A percentile compares a stretch with the other conserved stretches of the same genome.
Conservation (phyloP, 2,113 vertebrate genomes). For the Motacilla alba region DNA sequence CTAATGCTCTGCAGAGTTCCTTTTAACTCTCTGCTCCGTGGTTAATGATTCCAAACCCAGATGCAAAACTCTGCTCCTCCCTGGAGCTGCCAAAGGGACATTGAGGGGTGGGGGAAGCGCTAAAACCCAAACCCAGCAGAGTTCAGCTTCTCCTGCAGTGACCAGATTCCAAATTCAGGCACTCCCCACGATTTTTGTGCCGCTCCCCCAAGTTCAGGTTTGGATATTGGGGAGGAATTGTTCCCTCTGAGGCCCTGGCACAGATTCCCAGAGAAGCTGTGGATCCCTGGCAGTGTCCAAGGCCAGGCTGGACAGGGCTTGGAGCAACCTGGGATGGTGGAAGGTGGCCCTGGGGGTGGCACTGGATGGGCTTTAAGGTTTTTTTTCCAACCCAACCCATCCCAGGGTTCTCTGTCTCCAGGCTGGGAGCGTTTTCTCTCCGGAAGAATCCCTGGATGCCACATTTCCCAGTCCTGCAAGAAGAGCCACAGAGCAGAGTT, state of each 20-base stretch:
- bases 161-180: background rate
- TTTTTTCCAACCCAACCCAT: background rate
- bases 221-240: background rate
- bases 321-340: background rate
- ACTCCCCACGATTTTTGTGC: background rate
- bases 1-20: slow-evolving; percentile 25
- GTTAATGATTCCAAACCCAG: background rate
- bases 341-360: background rate
- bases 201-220: background rate
- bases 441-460: background rate
- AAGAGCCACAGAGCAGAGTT: background rate
- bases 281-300: background rate
- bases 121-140: background rate
- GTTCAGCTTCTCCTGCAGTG: background rate
- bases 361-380: background rate
- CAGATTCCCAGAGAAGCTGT: background rate
- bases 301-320: background rate
- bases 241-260: background rate
- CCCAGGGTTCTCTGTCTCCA: background rate
- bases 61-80: background rate
- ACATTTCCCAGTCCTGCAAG: background rate
- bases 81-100: background rate
- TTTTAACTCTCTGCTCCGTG: slow-evolving; percentile 38
- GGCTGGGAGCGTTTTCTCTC: background rate
- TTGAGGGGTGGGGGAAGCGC: background rate